phyloP scores from a whole-genome alignment of 2,888 invertebrate genomes.

The Sphinx pinastri region DNA sequence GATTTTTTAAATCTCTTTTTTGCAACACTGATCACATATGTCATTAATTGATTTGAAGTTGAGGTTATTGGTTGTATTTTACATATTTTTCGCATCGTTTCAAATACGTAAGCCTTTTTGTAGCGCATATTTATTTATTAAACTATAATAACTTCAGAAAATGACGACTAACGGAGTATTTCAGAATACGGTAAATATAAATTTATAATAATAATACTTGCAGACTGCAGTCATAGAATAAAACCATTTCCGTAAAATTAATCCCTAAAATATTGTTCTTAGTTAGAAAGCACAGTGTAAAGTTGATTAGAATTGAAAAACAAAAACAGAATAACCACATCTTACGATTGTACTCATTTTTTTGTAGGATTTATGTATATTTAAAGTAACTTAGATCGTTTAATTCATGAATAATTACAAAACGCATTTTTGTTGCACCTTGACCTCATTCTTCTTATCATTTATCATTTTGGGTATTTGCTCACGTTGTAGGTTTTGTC shows the following conservation, averaged over 20 bases:
- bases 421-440: not conserved
- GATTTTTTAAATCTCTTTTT: no score
- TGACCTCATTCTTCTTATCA: not conserved
- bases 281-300: not conserved
- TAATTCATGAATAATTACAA: not conserved
- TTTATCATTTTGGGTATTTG: not conserved
- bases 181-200: conserved; percentile 31
- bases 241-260: not conserved
- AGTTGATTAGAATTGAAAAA: not conserved
- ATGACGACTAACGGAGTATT: conserved; percentile 33
- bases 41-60: no score
- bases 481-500: not conserved
- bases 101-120: no score
- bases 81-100: no score
- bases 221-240: not conserved
- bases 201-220: not conserved
- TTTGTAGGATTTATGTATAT: not conserved
- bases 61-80: no score
- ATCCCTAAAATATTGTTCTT: not conserved
- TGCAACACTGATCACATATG: no score
- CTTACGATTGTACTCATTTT: not conserved
- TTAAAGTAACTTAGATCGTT: not conserved
- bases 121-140: not conserved
- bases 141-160: not conserved
- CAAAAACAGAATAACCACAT: not conserved